These are phyloP conservation scores for Chaenocephalus aceratus DNA, from an alignment of 2,113 vertebrate species.

Conservation along the genomic window DNA sequence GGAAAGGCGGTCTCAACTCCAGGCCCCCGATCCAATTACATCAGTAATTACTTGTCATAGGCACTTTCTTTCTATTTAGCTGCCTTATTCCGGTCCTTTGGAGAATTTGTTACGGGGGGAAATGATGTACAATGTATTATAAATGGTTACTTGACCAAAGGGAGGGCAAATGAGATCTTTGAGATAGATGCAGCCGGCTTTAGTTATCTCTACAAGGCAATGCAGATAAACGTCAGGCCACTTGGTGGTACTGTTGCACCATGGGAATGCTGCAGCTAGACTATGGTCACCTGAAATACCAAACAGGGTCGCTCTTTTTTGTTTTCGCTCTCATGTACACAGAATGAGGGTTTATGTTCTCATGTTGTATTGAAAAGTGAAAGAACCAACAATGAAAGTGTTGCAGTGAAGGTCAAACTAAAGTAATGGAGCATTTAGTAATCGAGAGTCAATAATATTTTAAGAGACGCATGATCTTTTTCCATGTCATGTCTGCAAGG, in stretches of 20 bases:
- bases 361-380: slow-evolving; percentile 11
- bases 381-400: not conserved
- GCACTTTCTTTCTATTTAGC: slow-evolving; percentile 81
- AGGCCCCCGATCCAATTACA: slow-evolving; percentile 75
- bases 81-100: slow-evolving; percentile 71
- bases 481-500: not conserved
- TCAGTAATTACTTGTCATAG: slow-evolving; percentile 84
- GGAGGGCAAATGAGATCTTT: slow-evolving; percentile 66
- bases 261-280: not conserved
- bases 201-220: slow-evolving; percentile 43
- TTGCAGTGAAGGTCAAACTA: slow-evolving; percentile 11
- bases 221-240: slow-evolving; percentile 58
- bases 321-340: slow-evolving; percentile 21
- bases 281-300: slow-evolving; percentile 20
- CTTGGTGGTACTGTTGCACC: slow-evolving; percentile 85
- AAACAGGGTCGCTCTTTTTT: slow-evolving; percentile 18
- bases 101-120: slow-evolving; percentile 73
- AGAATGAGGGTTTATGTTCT: slow-evolving; percentile 30
- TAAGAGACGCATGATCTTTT: not conserved
- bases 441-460: not conserved
- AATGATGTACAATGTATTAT: slow-evolving; percentile 73
- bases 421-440: slow-evolving; percentile 11
- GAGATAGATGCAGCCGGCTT: slow-evolving; percentile 45
- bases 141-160: slow-evolving; percentile 75
- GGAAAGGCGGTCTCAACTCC: slow-evolving; percentile 69